These are phyloP conservation scores for Sinodicranocentrus sp. DNA, from an alignment of 2,888 invertebrate species.

Conservation along the genomic window DNA sequence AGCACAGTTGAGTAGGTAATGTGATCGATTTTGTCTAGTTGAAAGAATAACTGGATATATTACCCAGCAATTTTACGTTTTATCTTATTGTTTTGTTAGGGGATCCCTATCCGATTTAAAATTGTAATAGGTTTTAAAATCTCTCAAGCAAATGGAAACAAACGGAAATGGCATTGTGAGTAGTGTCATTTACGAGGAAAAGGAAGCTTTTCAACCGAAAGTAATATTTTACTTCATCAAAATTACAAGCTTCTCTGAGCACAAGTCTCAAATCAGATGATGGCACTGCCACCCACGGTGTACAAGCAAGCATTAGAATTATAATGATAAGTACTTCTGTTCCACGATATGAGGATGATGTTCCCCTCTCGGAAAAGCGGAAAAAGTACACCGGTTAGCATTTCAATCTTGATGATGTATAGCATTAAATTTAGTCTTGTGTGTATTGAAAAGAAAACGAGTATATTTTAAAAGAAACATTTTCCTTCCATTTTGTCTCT, in stretches of 20 bases:
- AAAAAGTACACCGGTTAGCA: constrained; percentile 1
- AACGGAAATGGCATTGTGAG: constrained; percentile 36
- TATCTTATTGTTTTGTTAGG: too few relatives aligned
- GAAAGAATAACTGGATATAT: too few relatives aligned
- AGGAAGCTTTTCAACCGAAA: constrained; percentile 41
- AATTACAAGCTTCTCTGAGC: constrained; percentile 60
- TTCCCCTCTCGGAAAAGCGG: not conserved
- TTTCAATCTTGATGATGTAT: constrained; percentile 7
- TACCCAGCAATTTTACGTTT: too few relatives aligned
- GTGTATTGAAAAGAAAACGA: too few relatives aligned
- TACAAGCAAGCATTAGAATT: constrained; percentile 45
- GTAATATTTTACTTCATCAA: constrained; percentile 62
- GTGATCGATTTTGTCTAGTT: too few relatives aligned
- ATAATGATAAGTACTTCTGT: constrained; percentile 41
- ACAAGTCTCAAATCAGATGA: constrained; percentile 50
- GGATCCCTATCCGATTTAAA: constrained; percentile 5
- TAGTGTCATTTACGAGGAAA: constrained; percentile 9
- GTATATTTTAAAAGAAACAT: too few relatives aligned
- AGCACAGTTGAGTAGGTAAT: too few relatives aligned
- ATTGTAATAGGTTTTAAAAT: constrained; percentile 10
- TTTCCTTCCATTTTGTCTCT: too few relatives aligned
- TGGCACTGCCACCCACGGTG: constrained; percentile 59
- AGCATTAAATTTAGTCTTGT: too few relatives aligned
- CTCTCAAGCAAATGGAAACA: constrained; percentile 29
- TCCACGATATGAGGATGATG: too few relatives aligned